phyloP scores from a whole-genome alignment of 2,888 invertebrate species.

The Euclidia mi region DNA sequence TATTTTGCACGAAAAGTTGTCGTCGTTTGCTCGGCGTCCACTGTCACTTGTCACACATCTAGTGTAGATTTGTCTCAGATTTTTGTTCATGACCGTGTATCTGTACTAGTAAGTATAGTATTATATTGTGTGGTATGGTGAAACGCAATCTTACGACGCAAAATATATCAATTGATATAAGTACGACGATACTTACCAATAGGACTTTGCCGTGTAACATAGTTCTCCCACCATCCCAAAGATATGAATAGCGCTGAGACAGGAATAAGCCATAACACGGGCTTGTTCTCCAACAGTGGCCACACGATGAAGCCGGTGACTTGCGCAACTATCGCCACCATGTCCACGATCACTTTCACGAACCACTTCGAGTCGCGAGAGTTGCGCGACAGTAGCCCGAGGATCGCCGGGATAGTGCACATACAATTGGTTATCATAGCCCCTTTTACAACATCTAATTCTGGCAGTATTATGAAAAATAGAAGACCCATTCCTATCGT shows the following conservation, averaged over 20 bases:
- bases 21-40: too few species aligned
- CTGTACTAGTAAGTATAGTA: too few species aligned
- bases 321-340: conserved; percentile 96
- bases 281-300: conserved; percentile 95
- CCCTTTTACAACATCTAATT: conserved; percentile 97
- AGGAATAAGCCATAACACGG: conserved; percentile 96
- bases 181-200: conserved; percentile 88
- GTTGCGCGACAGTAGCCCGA: conserved; percentile 95
- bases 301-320: conserved; percentile 97
- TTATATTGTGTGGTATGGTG: too few species aligned
- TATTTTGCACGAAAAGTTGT: too few species aligned
- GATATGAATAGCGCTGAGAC: conserved; percentile 96
- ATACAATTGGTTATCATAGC: conserved; percentile 99
- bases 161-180: neutral
- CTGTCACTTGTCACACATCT: too few species aligned
- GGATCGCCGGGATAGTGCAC: conserved; percentile 96
- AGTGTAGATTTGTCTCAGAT: too few species aligned
- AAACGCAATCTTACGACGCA: too few species aligned
- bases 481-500: conserved; percentile 96
- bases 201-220: conserved; percentile 96
- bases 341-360: conserved; percentile 94
- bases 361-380: conserved; percentile 95
- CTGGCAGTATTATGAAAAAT: conserved; percentile 96
- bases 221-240: conserved; percentile 99
- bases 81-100: too few species aligned